Percentiles rank a stretch among this genome's conserved stretches.
Conservation (phyloP, 37 sponge, comb jelly and placozoan genomes). For the Crambe crambe region DNA sequence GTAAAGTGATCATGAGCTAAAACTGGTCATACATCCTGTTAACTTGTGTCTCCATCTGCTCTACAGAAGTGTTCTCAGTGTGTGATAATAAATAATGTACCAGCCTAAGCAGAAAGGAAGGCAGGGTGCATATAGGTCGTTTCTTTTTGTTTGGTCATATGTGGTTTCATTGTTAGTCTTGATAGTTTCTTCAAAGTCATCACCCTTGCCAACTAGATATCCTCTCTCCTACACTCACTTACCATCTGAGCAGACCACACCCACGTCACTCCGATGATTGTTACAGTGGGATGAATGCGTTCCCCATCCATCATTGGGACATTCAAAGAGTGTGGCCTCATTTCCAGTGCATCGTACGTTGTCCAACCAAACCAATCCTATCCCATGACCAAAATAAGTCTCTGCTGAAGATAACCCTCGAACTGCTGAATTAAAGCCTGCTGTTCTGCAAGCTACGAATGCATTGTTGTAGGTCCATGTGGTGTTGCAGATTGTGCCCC, state of each 20-base stretch:
- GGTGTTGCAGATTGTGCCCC: conserved; percentile 58
- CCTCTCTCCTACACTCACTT: background rate
- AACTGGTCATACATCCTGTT: no score
- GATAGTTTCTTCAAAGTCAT: no score
- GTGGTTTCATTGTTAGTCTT: no score
- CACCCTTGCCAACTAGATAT: background rate
- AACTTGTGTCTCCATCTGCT: no score
- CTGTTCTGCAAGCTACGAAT: conserved; percentile 38
- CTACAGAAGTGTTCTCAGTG: no score
- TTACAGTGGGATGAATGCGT: background rate
- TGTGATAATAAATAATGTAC: no score
- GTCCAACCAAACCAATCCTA: conserved; percentile 15
- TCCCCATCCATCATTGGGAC: background rate
- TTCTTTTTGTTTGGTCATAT: no score
- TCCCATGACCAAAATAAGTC: conserved; percentile 10
- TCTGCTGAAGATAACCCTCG: conserved; percentile 14
- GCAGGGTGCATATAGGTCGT: no score
- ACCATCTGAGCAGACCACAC: conserved; percentile 59
- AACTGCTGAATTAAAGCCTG: conserved; percentile 43
- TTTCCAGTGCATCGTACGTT: conserved; percentile 30
- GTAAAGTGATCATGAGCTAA: no score
- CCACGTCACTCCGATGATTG: conserved; percentile 33
- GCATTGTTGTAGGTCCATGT: conserved; percentile 41
- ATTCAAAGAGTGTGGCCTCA: conserved; percentile 15
- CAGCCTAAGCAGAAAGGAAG: no score